Evolutionary conservation across 2,888 invertebrate species (phyloP).

Genomic region (Leptura quadrifasciata): DNA sequence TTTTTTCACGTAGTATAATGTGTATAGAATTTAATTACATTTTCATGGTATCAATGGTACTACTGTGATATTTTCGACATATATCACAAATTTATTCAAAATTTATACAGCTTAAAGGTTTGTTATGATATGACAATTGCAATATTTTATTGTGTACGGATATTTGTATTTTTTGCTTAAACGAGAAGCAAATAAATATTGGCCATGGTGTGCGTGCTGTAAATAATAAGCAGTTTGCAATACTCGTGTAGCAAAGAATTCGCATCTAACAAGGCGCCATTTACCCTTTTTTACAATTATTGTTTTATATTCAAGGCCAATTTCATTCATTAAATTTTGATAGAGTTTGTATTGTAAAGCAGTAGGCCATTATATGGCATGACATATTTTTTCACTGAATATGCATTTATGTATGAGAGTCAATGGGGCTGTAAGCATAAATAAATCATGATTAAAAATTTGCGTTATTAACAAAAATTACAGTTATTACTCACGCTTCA

Average conservation of each 20-base stretch:
- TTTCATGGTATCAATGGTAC: constrained; percentile 9
- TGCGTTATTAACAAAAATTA: neutral
- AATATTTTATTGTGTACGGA: constrained; percentile 11
- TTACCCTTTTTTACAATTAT: constrained; percentile 36
- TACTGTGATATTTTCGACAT: neutral
- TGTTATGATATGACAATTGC: neutral
- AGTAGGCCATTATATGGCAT: neutral
- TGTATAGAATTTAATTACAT: constrained; percentile 27
- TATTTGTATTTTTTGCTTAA: constrained; percentile 10
- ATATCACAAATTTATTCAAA: constrained; percentile 12
- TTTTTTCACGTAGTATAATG: constrained; percentile 34
- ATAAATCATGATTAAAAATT: neutral
- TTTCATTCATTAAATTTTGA: constrained; percentile 41
- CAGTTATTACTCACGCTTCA: neutral
- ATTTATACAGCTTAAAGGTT: constrained; percentile 9
- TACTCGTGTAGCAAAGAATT: constrained; percentile 15
- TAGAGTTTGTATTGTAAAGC: constrained; percentile 13
- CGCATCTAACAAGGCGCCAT: constrained; percentile 45
- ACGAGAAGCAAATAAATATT: constrained; percentile 24
- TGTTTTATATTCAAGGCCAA: constrained; percentile 37
- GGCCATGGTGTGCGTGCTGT: constrained; percentile 5
- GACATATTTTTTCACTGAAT: constrained; percentile 3
- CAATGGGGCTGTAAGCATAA: neutral
- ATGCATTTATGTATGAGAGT: constrained; percentile 4
- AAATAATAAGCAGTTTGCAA: constrained; percentile 14